A percentile compares a stretch with the other conserved stretches of the same genome.
phyloP scores from a whole-genome alignment of 2,888 invertebrate genomes.

The Hirtodrosophila duncani region DNA sequence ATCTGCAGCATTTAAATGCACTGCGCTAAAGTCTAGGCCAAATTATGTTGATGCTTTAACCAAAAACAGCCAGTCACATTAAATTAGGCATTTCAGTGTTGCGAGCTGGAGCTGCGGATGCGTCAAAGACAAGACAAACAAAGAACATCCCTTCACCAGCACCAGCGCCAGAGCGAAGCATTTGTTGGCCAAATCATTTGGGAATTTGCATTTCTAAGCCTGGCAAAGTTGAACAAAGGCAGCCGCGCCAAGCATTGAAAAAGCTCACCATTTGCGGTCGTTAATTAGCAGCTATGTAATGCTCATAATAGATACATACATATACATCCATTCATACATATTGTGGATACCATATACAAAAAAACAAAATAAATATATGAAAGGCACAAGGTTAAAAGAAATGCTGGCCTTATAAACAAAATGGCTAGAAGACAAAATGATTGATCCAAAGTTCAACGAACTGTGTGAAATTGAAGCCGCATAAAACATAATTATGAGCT shows the following conservation, averaged over 20 bases:
- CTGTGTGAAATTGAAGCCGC: constrained; percentile 34
- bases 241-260: constrained; percentile 41
- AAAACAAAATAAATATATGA: constrained; percentile 21
- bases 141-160: constrained; percentile 68
- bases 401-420: constrained; percentile 12
- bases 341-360: constrained; percentile 9
- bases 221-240: constrained; percentile 50
- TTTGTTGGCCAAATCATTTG: constrained; percentile 12
- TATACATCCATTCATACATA: background rate
- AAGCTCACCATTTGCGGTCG: constrained; percentile 25
- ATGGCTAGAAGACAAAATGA: constrained; percentile 37
- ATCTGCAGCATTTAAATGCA: constrained; percentile 32
- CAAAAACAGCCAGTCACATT: constrained; percentile 34
- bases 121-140: constrained; percentile 34
- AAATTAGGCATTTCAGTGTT: constrained; percentile 39
- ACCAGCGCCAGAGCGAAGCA: constrained; percentile 8
- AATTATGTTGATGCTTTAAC: constrained; percentile 32
- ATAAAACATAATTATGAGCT: constrained; percentile 40
- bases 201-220: constrained; percentile 64
- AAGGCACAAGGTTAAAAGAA: constrained; percentile 27
- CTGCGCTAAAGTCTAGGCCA: constrained; percentile 31
- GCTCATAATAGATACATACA: constrained; percentile 39
- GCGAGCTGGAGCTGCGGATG: constrained; percentile 14
- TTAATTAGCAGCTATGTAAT: constrained; percentile 57
- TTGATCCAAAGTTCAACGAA: constrained; percentile 68